A percentile compares a stretch with the other conserved stretches of the same genome.
These are phyloP conservation scores for Gorsachius magnificus DNA, from an alignment of 2,797 vertebrate species.

Conservation along the genomic window DNA sequence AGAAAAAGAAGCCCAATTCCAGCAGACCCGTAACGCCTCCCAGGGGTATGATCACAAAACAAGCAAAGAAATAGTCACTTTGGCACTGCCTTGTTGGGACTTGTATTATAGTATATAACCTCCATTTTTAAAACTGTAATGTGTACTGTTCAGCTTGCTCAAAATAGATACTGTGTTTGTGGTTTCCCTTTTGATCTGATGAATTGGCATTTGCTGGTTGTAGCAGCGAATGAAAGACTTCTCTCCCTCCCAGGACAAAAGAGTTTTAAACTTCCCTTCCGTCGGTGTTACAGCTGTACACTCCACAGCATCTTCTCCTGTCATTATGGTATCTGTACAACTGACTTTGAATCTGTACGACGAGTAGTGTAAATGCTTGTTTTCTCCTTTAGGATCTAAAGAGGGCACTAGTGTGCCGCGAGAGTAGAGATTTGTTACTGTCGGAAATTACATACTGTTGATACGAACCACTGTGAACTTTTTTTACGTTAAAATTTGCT, in stretches of 20 bases:
- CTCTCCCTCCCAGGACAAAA: slow-evolving; percentile 67
- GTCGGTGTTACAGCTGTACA: slow-evolving; percentile 69
- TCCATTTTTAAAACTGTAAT: slow-evolving; percentile 78
- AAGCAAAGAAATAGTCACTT: slow-evolving; percentile 92
- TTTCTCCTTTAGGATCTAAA: slow-evolving; percentile 74
- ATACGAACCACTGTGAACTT: slow-evolving; percentile 83
- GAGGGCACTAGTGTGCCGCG: slow-evolving; percentile 76
- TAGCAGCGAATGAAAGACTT: slow-evolving; percentile 74
- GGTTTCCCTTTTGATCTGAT: slow-evolving; percentile 65
- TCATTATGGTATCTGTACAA: slow-evolving; percentile 37
- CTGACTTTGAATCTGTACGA: slow-evolving; percentile 51
- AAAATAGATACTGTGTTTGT: slow-evolving; percentile 77
- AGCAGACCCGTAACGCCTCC: slow-evolving; percentile 96
- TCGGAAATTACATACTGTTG: slow-evolving; percentile 74
- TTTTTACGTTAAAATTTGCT: slow-evolving; percentile 71
- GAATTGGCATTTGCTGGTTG: slow-evolving; percentile 79
- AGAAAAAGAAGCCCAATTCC: slow-evolving; percentile 97
- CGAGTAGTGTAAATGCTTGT: slow-evolving; percentile 73
- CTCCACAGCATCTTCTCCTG: slow-evolving; percentile 59
- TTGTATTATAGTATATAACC: slow-evolving; percentile 81
- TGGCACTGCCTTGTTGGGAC: slow-evolving; percentile 77
- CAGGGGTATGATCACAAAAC: slow-evolving; percentile 98
- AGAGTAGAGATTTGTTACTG: slow-evolving; percentile 72
- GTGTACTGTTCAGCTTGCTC: slow-evolving; percentile 81
- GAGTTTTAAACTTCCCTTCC: slow-evolving; percentile 46